Evolutionary conservation across 2,797 vertebrate genomes (phyloP).

Genomic region (Falco concolor): DNA sequence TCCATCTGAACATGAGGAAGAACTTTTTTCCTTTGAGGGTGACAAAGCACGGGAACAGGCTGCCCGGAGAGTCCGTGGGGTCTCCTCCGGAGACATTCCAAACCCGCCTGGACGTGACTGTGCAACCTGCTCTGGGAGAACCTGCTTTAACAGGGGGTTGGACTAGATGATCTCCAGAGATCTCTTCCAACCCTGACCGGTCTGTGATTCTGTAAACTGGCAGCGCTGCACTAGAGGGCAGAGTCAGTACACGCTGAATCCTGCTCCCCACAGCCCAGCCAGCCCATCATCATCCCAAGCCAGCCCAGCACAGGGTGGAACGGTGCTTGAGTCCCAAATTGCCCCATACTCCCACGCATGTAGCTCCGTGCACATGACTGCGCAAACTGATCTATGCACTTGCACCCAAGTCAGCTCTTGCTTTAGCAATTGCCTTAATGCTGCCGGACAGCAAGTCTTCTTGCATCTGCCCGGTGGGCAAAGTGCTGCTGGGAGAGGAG

Average conservation of each 20-base stretch:
- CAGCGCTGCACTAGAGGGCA: neutral
- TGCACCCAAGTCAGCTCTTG: fast-evolving
- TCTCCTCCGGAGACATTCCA: too few relatives aligned
- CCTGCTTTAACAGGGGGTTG: too few relatives aligned
- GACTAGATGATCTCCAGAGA: too few relatives aligned
- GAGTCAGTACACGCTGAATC: fast-evolving
- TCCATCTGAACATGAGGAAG: too few relatives aligned
- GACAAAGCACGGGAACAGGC: too few relatives aligned
- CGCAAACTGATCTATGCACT: neutral
- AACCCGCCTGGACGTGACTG: too few relatives aligned
- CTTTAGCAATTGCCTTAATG: neutral
- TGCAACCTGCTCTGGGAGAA: too few relatives aligned
- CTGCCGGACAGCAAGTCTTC: fast-evolving
- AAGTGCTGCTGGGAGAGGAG: neutral
- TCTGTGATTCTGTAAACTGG: neutral
- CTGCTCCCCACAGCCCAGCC: neutral
- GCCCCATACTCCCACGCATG: fast-evolving
- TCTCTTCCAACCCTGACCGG: too few relatives aligned
- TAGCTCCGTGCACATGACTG: fast-evolving
- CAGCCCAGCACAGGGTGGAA: neutral
- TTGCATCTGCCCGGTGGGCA: neutral
- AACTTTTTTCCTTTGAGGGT: too few relatives aligned
- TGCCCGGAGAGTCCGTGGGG: too few relatives aligned
- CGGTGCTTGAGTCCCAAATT: fast-evolving
- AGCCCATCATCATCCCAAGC: neutral